Conservation (phyloP, 2,888 invertebrate genomes). For the Pedicia rivosa region DNA sequence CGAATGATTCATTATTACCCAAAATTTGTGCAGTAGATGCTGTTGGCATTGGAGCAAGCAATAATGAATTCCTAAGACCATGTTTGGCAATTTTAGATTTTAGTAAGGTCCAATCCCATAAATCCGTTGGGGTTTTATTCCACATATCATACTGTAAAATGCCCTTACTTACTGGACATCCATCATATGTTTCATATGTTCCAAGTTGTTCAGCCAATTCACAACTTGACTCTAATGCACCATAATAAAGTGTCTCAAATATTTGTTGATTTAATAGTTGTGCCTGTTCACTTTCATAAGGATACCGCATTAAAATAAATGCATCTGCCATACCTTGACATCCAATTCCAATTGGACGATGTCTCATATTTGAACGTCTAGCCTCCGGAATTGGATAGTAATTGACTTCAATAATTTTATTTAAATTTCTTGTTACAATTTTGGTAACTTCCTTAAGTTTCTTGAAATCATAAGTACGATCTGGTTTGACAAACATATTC, state of each 20-base stretch:
- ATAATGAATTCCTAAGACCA: constrained; percentile 84
- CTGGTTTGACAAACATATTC: constrained; percentile 76
- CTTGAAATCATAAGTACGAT: constrained; percentile 70
- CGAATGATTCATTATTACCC: constrained; percentile 96
- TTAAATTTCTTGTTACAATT: constrained; percentile 77
- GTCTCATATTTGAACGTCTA: constrained; percentile 67
- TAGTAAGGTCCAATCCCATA: constrained; percentile 79
- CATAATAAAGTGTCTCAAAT: constrained; percentile 96
- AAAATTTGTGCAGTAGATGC: constrained; percentile 98
- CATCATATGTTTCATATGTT: constrained; percentile 79
- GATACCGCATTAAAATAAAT: constrained; percentile 81
- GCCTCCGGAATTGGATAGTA: constrained; percentile 91
- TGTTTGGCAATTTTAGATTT: constrained; percentile 72
- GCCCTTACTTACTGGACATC: constrained; percentile 87
- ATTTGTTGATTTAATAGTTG: constrained; percentile 80
- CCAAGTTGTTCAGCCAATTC: constrained; percentile 77
- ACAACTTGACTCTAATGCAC: constrained; percentile 91
- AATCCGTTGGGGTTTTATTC: constrained; percentile 67
- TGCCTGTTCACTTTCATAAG: constrained; percentile 84
- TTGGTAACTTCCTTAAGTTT: constrained; percentile 79
- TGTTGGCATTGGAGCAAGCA: constrained; percentile 97
- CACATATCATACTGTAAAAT: constrained; percentile 98
- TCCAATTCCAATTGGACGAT: constrained; percentile 81
- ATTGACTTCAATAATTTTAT: constrained; percentile 94
- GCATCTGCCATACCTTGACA: constrained; percentile 96